Conservation (phyloP, 2,888 invertebrate genomes). For the Lamellibrachia satsuma region DNA sequence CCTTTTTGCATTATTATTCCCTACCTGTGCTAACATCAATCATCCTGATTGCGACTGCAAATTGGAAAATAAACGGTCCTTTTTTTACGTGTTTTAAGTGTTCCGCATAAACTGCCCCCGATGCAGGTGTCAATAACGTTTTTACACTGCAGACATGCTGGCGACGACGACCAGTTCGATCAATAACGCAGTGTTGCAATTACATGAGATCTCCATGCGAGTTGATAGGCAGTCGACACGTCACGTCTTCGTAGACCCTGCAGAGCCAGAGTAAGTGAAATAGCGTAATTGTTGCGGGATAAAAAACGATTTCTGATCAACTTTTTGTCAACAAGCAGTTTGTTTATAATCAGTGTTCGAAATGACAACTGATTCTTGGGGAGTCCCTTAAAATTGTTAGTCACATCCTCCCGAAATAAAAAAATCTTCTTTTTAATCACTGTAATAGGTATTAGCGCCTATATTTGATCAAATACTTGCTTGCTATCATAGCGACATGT, state of each 20-base stretch:
- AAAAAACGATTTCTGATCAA: neutral
- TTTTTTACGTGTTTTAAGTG: neutral
- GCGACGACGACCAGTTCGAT: neutral
- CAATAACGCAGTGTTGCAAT: neutral
- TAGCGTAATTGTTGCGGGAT: neutral
- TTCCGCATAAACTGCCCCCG: neutral
- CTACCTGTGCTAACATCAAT: no score
- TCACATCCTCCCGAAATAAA: no score
- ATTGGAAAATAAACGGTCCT: no score
- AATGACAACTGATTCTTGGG: no score
- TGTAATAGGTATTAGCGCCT: no score
- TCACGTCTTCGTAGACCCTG: neutral
- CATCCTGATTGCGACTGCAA: no score
- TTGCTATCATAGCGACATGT: no score
- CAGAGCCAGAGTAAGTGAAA: neutral
- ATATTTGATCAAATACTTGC: no score
- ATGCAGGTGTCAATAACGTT: neutral
- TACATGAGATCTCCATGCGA: neutral
- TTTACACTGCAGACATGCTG: slow-evolving; percentile 2
- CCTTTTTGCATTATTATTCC: no score
- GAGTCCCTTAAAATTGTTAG: no score
- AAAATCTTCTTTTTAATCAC: no score
- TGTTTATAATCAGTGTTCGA: neutral
- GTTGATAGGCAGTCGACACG: neutral
- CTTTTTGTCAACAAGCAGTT: neutral